Base-by-base conservation (phyloP, 2,888 invertebrate species). In the Scaptomyza caliginosa region DNA sequence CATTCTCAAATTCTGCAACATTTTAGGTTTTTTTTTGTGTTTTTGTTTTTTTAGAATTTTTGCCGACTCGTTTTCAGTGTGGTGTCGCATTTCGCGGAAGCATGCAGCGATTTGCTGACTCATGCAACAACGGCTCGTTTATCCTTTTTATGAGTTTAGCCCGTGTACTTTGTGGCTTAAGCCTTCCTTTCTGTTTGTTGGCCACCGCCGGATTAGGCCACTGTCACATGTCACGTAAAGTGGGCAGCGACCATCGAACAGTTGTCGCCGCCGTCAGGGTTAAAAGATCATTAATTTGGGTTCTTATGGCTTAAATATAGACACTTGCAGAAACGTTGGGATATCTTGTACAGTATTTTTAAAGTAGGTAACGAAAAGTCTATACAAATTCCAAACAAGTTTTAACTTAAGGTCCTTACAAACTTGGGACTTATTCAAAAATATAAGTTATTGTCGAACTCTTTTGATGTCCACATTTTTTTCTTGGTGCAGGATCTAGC, bases 41-140 rank as follows among this genome's bases (percentile, higher is more conserved):
- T 38, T 42, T 48, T 39, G 48, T 32, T 39, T 38, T 42, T 48
- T 39, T 50, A 36, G 24, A 10, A 30, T 59, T 58, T 51, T 43
- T 51, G 66, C 43, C 67, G 70, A 55, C 62, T 70, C 50, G 30
- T 42, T 59, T 49, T 55, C 46, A 34, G 57, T 34, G 46, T 36
- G 52, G 85, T 81, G 67, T 82, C 85, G 69, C 71, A 81, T 82
- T 82, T 82, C 81, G 85, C 78, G 85, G 81, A 82, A 82, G 69
- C 78, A 59, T 28, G 51, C 82, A 70, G 52, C 80, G 58, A 16
- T 50, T 45, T 51, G 74, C 71, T 67, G 74, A 75, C 60, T 74
- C 74, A 74, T 60, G 60, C 28, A 17, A 28, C 17, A 24, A n/a
- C 55, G 38, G 43, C 57, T 62, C 68, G 65, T 70, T 82, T 78